These are phyloP conservation scores for Brevipalpus yothersi DNA, from an alignment of 1,140 invertebrate species.

Conservation along the genomic window DNA sequence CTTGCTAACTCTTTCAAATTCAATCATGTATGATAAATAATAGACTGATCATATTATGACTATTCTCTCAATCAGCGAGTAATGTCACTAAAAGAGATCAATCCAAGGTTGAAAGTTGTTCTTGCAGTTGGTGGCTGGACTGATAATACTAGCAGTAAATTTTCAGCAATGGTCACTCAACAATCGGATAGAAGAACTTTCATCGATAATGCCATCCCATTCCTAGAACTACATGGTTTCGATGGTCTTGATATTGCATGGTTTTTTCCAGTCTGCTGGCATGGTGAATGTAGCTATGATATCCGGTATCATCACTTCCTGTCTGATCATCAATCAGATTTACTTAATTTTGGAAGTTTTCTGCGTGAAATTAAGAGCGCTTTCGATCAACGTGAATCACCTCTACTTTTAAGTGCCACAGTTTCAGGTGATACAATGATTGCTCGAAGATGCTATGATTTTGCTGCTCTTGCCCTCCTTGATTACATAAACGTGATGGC, in stretches of 20 bases:
- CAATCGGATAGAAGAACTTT: not conserved
- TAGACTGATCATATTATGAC: conserved; percentile 25
- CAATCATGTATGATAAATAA: not conserved
- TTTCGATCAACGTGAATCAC: not conserved
- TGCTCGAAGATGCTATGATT: not conserved
- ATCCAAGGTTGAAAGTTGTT: conserved; percentile 65
- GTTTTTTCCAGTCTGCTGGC: conserved; percentile 78
- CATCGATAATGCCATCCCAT: conserved; percentile 16
- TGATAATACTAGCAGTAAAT: not conserved
- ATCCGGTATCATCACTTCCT: conserved; percentile 17
- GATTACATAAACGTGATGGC: not conserved
- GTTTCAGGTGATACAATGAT: not conserved
- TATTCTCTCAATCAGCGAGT: conserved; percentile 72
- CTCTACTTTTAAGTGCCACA: not conserved
- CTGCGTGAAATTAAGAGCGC: not conserved
- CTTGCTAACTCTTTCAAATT: not conserved
- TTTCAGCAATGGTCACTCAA: not conserved
- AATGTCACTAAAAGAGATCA: conserved; percentile 54
- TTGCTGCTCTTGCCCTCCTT: not conserved
- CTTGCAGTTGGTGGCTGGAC: conserved; percentile 67
- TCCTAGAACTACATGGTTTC: conserved; percentile 44
- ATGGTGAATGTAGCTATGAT: conserved; percentile 57
- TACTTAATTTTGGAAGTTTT: not conserved
- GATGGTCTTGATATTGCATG: conserved; percentile 61
- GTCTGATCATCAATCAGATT: not conserved